Evolutionary conservation across 2,797 vertebrate genomes (phyloP).

Genomic region (Mormyrops boulengeri): DNA sequence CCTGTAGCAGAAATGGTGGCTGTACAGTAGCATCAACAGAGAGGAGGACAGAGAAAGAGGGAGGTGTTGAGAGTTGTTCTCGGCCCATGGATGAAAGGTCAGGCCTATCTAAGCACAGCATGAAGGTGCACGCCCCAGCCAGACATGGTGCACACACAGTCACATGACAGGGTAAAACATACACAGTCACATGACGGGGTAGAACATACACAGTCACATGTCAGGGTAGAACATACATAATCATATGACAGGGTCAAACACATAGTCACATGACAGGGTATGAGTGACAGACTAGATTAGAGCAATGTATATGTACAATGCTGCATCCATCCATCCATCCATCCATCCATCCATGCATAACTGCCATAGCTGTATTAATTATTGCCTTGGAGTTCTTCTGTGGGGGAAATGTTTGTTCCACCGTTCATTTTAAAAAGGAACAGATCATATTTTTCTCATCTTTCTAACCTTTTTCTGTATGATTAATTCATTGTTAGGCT

Average conservation of each 20-base stretch:
- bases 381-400: neutral
- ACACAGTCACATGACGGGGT: neutral
- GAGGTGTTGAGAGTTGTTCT: neutral
- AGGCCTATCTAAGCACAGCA: neutral
- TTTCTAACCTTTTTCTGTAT: neutral
- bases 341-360: neutral
- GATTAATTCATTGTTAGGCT: neutral
- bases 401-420: neutral
- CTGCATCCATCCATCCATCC: neutral
- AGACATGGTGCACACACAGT: neutral
- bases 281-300: neutral
- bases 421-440: neutral
- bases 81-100: neutral
- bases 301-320: neutral
- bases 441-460: neutral
- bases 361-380: neutral
- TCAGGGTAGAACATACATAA: neutral
- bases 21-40: neutral
- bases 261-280: neutral
- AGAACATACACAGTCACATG: neutral
- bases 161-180: neutral
- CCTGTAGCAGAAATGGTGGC: neutral
- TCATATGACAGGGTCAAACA: neutral
- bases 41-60: neutral
- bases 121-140: neutral